Conservation (phyloP, 2,797 vertebrate species). For the Dromococcyx pavoninus region DNA sequence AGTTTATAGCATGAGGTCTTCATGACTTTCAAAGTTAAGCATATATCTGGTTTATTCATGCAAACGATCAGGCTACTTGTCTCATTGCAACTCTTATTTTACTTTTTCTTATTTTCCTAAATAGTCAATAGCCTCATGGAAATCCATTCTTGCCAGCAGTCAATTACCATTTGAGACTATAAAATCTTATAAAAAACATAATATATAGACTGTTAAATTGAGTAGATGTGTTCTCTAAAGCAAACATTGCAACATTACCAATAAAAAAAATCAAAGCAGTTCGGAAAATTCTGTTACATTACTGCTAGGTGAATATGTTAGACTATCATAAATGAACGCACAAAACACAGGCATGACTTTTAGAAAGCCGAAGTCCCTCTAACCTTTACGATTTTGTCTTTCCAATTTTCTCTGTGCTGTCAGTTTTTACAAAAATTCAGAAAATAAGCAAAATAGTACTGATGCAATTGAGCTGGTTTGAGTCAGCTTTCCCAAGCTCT, state of each 20-base stretch:
- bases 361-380: background rate
- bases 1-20: background rate
- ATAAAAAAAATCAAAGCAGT: background rate
- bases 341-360: background rate
- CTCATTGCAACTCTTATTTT: background rate
- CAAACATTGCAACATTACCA: background rate
- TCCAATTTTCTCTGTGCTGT: background rate
- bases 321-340: background rate
- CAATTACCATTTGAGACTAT: slow-evolving; percentile 9
- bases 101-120: slow-evolving; percentile 19
- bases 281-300: background rate
- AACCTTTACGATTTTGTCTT: background rate
- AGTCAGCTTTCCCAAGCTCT: too few relatives aligned
- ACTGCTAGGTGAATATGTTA: background rate
- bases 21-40: background rate
- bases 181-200: background rate
- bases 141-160: background rate
- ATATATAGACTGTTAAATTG: background rate
- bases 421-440: background rate
- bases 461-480: too few relatives aligned
- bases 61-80: slow-evolving; percentile 6
- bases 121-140: background rate
- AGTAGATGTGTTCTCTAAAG: background rate
- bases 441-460: background rate
- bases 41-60: background rate